Evolutionary conservation across 1,140 invertebrate genomes (phyloP), one percentile per base, ranked within the genome.

Genomic region (Drosophila mayri): DNA sequence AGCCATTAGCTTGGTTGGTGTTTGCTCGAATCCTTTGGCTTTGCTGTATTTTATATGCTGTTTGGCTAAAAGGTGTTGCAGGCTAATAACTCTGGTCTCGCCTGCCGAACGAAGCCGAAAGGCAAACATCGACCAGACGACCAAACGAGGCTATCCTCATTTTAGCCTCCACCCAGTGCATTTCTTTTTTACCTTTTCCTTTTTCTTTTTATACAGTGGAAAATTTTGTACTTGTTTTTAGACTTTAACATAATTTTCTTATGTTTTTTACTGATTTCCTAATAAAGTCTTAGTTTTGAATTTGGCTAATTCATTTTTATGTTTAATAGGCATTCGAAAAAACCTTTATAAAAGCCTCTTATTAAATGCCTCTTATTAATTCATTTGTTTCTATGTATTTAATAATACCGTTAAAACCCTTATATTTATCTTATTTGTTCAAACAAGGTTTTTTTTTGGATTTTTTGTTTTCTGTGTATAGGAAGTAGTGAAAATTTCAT

Each of bases 401-500:
- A 30, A 30, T 9, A 30, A 30, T 30, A 30, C 2, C 7, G 2
- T 25, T n/a, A n/a, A n/a, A n/a, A n/a, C n/a, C n/a, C n/a, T 4
- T 25, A 25, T 25, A 25, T 30, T 30, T 30, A 30, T 1, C 8
- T 32, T 35, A 40, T 41, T 18, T n/a, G 0, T 18, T 41, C n/a
- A 4, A 20, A 20, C 4, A 11, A 2, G 1, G 0, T 43, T 9
- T 25, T 7, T 25, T n/a, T n/a, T 1, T 35, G 1, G 5, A 0
- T 28, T 32, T 30, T 11, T 52, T 9, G 7, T 55, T 55, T 38
- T 25, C 2, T n/a, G 52, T 55, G 52, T 25, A 55, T 55, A 35
- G 84, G 85, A 84, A 88, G 85, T 84, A 90, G 84, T 84, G 81
- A 90, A 85, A 88, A 79, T 90, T 81, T 84, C 81, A 88, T 90